phyloP scores from a whole-genome alignment of 2,797 vertebrate genomes.

The Tarsius wallacei region DNA sequence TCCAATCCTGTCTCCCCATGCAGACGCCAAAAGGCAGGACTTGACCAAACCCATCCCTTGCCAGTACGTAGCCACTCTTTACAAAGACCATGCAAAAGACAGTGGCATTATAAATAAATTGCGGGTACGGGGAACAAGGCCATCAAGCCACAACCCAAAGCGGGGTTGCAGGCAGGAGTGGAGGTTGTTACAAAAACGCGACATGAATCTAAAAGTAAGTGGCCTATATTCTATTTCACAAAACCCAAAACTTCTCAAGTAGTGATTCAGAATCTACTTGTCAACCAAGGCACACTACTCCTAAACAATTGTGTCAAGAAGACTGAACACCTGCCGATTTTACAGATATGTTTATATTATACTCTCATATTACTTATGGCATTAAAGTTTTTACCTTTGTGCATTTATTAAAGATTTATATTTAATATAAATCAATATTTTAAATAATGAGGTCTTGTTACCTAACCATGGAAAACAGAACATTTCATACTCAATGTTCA shows the following conservation, averaged over 20 bases:
- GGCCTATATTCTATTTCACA: not conserved
- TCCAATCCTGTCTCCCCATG: not conserved
- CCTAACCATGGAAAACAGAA: not conserved
- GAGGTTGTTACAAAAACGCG: not conserved
- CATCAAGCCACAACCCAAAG: not conserved
- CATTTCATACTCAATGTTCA: not conserved
- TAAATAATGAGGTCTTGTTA: constrained; percentile 22
- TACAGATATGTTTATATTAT: not conserved
- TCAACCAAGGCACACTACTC: constrained; percentile 17
- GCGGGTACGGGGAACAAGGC: not conserved
- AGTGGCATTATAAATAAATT: not conserved
- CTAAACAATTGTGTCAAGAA: constrained; percentile 48
- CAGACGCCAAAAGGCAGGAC: not conserved
- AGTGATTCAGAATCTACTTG: constrained; percentile 16
- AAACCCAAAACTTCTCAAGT: constrained; percentile 47
- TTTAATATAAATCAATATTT: constrained; percentile 60
- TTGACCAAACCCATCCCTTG: not conserved
- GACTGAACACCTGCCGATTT: constrained; percentile 23
- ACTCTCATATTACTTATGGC: constrained; percentile 33
- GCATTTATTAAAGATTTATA: constrained; percentile 37
- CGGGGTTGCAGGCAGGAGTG: not conserved
- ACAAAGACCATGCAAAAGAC: not conserved
- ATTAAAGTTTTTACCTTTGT: constrained; percentile 33
- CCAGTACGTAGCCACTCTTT: not conserved
- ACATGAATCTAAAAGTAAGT: constrained; percentile 37